These are phyloP conservation scores for Porphyrio hochstetteri DNA, from an alignment of 2,113 vertebrate genomes.

Conservation along the genomic window DNA sequence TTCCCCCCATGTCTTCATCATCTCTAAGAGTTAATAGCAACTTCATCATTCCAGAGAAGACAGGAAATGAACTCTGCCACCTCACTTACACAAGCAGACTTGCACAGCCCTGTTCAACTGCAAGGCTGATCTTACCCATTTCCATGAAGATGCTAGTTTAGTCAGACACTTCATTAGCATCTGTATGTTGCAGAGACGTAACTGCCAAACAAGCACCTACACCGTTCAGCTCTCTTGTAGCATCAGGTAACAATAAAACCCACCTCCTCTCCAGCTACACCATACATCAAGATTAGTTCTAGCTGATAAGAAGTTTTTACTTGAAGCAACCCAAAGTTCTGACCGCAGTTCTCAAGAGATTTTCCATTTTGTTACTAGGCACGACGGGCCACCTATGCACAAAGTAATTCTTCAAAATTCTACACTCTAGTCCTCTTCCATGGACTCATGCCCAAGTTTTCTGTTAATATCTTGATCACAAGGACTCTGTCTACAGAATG, in stretches of 20 bases:
- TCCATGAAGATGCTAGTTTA: background rate
- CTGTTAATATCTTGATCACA: conserved; percentile 63
- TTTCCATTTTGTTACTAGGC: conserved; percentile 53
- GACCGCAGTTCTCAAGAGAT: conserved; percentile 1
- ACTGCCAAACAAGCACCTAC: background rate
- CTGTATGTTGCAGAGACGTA: background rate
- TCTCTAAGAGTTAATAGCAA: background rate
- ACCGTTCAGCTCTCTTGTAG: background rate
- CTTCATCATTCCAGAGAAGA: background rate
- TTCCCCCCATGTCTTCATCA: background rate
- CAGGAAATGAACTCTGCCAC: background rate
- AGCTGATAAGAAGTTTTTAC: background rate
- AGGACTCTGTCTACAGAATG: conserved; percentile 64
- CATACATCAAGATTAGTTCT: background rate
- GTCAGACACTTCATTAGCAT: background rate
- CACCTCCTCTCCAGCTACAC: background rate
- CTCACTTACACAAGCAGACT: background rate
- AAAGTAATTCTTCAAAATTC: conserved; percentile 34
- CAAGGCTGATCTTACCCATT: conserved; percentile 7
- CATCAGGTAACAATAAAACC: background rate
- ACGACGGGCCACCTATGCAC: conserved; percentile 36
- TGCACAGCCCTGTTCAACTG: background rate
- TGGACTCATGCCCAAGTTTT: conserved; percentile 58
- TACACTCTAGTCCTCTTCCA: conserved; percentile 28
- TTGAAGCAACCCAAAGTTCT: conserved; percentile 11